Percentiles rank a stretch among this genome's conserved stretches.
Evolutionary conservation across 2,113 vertebrate genomes (phyloP).

Genomic region (Notothenia coriiceps): DNA sequence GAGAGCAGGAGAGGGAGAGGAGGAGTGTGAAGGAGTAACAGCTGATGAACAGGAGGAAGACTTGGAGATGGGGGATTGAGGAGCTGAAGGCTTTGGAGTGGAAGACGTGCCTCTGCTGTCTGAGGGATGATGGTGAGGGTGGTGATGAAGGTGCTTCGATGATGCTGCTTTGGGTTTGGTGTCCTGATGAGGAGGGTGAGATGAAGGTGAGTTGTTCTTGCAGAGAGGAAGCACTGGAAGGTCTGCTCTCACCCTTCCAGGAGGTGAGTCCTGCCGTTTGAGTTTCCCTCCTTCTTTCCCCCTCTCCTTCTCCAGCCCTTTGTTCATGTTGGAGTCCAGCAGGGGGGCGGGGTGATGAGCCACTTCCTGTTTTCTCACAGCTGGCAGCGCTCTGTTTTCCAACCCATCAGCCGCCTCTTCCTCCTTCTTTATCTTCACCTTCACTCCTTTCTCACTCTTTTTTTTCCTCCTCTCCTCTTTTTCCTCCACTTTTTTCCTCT

Average conservation of each 20-base stretch:
- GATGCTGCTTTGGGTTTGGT: conserved; percentile 73
- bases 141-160: conserved; percentile 62
- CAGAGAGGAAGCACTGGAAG: conserved; percentile 59
- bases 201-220: conserved; percentile 67
- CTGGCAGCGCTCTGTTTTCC: conserved; percentile 43
- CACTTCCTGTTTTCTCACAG: conserved; percentile 71
- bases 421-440: conserved; percentile 46
- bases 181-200: conserved; percentile 64
- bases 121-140: conserved; percentile 26
- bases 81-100: conserved; percentile 9
- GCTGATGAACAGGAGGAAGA: conserved; percentile 36
- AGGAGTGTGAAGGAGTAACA: conserved; percentile 10
- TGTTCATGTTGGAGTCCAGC: neutral
- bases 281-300: neutral
- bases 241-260: conserved; percentile 82
- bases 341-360: conserved; percentile 26
- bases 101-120: conserved; percentile 55
- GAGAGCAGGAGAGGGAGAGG: neutral
- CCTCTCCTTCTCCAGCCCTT: conserved; percentile 27
- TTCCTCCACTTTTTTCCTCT: neutral
- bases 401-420: conserved; percentile 17
- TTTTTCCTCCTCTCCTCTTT: conserved; percentile 28
- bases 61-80: conserved; percentile 41
- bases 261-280: conserved; percentile 76
- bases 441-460: conserved; percentile 55